Percentiles rank a stretch among this genome's conserved stretches.
phyloP scores from a whole-genome alignment of 2,888 invertebrate species.

The Limnephilus auricula region DNA sequence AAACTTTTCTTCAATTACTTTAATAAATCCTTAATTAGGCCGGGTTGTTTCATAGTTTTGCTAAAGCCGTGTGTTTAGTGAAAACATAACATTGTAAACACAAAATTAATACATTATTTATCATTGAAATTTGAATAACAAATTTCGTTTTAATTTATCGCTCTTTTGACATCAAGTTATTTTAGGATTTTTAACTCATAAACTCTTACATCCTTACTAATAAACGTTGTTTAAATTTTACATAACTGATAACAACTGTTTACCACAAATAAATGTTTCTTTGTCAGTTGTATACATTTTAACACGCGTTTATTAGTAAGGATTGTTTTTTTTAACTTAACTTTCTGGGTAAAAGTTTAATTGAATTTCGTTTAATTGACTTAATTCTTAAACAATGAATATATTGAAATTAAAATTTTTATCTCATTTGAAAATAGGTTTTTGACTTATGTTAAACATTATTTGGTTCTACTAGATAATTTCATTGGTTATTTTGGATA shows the following conservation, averaged over 20 bases:
- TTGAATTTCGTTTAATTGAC: background rate
- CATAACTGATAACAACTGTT: too few species aligned
- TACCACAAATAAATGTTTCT: too few species aligned
- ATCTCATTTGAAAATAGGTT: background rate
- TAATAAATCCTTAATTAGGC: background rate
- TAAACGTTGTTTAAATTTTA: too few species aligned
- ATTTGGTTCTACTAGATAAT: conserved; percentile 16
- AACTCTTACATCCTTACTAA: too few species aligned
- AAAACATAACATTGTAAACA: too few species aligned
- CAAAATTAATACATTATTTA: too few species aligned
- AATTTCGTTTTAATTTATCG: too few species aligned
- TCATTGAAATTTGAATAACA: too few species aligned
- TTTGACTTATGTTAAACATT: conserved; percentile 20
- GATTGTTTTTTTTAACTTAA: background rate
- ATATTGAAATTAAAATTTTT: background rate
- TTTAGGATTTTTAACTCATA: too few species aligned
- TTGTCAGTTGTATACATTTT: too few species aligned
- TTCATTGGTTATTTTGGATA: conserved; percentile 28
- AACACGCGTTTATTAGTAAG: too few species aligned
- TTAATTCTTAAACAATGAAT: background rate
- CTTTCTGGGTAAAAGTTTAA: background rate
- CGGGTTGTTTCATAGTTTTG: background rate
- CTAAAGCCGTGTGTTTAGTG: background rate
- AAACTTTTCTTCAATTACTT: background rate
- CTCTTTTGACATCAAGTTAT: too few species aligned